Evolutionary conservation across 2,113 vertebrate species (phyloP).

Genomic region (Tragelaphus strepsiceros): DNA sequence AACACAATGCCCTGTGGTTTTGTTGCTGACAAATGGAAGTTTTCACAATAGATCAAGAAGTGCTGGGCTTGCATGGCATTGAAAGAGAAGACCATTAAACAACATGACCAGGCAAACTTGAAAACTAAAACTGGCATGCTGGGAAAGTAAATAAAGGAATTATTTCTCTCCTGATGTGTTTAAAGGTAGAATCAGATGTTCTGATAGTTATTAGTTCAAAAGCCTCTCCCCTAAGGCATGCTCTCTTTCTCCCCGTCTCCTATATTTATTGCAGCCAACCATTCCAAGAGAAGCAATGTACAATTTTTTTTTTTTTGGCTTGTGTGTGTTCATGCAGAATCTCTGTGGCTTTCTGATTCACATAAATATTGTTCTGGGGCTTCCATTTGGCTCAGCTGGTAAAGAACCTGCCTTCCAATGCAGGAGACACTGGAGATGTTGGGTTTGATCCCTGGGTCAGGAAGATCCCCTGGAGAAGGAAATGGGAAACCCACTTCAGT

Average conservation of each 20-base stretch:
- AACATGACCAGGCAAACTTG: neutral
- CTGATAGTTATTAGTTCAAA: neutral
- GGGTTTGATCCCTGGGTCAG: neutral
- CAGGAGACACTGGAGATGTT: neutral
- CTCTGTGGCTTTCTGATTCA: neutral
- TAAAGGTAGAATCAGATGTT: neutral
- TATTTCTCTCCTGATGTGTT: neutral
- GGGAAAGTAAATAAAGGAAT: neutral
- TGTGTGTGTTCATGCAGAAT: neutral
- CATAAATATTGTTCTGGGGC: neutral
- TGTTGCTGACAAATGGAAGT: neutral
- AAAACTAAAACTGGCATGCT: neutral
- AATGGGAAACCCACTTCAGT: neutral
- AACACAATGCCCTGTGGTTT: neutral
- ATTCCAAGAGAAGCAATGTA: neutral
- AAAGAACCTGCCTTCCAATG: neutral
- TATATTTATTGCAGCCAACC: neutral
- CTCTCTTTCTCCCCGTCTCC: neutral
- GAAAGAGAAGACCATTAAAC: neutral
- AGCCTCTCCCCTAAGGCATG: neutral
- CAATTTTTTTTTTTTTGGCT: neutral
- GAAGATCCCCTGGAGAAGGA: neutral
- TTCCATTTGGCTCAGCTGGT: neutral
- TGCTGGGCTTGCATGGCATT: neutral
- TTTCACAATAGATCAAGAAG: neutral